These are phyloP conservation scores for Oligia latruncula DNA, from an alignment of 2,888 invertebrate species.

Conservation along the genomic window DNA sequence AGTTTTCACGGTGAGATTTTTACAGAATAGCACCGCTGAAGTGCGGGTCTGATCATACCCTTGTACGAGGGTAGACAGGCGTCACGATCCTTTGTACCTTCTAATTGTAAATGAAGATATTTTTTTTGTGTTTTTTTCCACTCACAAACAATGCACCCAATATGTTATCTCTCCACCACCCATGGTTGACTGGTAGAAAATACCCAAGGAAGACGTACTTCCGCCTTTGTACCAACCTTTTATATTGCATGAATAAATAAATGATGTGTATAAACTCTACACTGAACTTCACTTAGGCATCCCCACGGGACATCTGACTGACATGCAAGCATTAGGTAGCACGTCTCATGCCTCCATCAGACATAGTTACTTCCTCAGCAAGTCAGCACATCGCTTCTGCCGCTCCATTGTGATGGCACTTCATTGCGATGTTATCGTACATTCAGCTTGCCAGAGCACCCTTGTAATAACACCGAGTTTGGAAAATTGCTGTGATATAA, in stretches of 20 bases:
- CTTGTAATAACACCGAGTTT: background rate
- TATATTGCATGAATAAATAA: background rate
- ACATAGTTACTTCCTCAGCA: background rate
- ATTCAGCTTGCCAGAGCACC: background rate
- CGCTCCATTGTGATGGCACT: background rate
- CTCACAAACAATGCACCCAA: background rate
- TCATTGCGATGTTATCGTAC: background rate
- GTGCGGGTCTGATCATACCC: background rate
- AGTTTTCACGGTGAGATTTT: too few relatives aligned
- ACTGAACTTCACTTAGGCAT: slow-evolving; percentile 1
- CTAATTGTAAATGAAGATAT: background rate
- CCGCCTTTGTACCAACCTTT: background rate
- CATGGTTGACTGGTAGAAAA: background rate
- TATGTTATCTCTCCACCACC: background rate
- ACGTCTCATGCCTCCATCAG: background rate
- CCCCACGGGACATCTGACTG: background rate
- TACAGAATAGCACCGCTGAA: background rate
- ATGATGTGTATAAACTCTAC: background rate
- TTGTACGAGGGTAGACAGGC: background rate
- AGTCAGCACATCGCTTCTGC: background rate
- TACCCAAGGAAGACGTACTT: background rate
- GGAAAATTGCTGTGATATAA: slow-evolving; percentile 7
- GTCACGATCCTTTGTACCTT: background rate
- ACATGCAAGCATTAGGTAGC: background rate
- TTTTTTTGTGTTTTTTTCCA: background rate